phyloP scores from a whole-genome alignment of 2,113 vertebrate species.

The Rhinoderma darwinii region DNA sequence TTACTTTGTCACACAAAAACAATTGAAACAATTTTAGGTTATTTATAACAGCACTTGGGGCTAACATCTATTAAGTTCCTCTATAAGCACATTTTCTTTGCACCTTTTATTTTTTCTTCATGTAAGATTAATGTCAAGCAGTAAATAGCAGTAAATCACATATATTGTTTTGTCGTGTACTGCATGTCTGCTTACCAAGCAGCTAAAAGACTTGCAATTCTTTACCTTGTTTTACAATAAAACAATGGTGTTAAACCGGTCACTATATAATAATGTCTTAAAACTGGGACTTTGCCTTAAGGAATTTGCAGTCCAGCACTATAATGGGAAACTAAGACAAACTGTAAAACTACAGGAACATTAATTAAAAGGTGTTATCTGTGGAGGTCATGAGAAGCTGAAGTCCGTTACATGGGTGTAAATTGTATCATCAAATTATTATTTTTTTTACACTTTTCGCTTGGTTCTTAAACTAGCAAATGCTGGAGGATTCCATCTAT shows the following conservation, averaged over 20 bases:
- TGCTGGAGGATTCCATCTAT: not conserved
- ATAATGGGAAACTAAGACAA: conserved; percentile 15
- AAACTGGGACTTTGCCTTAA: conserved; percentile 3
- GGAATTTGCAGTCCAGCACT: not conserved
- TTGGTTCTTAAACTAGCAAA: not conserved
- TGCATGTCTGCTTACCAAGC: not conserved
- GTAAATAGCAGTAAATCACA: conserved; percentile 16
- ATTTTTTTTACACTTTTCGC: not conserved
- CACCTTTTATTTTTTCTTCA: conserved; percentile 17
- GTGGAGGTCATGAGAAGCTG: not conserved
- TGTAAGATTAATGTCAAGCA: not conserved
- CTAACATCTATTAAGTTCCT: conserved; percentile 6
- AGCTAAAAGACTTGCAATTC: not conserved
- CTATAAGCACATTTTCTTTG: conserved; percentile 30
- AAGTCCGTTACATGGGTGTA: not conserved
- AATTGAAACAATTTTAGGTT: not conserved
- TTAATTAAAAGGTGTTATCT: not conserved
- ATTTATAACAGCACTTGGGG: not conserved
- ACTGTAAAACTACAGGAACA: conserved; percentile 10
- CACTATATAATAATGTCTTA: not conserved
- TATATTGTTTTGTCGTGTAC: conserved; percentile 1
- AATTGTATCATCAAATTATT: not conserved
- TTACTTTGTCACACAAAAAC: not conserved
- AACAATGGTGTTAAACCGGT: not conserved
- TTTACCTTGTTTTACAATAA: not conserved